phyloP scores from a whole-genome alignment of 2,113 vertebrate species.

The Ursus arctos region DNA sequence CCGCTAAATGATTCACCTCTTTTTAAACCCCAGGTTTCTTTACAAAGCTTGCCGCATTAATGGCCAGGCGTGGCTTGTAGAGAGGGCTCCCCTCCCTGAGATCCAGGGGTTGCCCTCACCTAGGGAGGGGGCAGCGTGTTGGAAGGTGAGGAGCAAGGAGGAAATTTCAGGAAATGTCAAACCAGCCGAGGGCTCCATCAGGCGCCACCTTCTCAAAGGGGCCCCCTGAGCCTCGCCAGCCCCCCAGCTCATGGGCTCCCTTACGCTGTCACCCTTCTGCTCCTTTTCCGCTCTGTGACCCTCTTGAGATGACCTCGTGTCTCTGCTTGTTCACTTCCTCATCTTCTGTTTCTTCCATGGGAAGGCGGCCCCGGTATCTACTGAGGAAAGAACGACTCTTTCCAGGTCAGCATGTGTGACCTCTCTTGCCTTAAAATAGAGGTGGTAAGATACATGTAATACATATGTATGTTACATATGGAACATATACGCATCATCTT shows the following conservation, averaged over 20 bases:
- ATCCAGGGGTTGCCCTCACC: too few species aligned
- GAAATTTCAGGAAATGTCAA: background rate
- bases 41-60: background rate
- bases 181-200: too few species aligned
- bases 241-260: accelerated
- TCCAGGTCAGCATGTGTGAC: background rate
- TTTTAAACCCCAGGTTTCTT: background rate
- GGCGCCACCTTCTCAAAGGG: background rate
- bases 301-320: too few species aligned
- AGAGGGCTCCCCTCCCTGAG: background rate
- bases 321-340: background rate
- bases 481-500: background rate
- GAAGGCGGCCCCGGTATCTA: background rate
- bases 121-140: background rate
- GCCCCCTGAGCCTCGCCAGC: too few species aligned
- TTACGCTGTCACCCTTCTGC: accelerated
- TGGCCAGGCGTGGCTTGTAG: too few species aligned
- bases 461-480: too few species aligned
- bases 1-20: background rate
- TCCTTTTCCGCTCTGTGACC: background rate
- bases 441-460: background rate
- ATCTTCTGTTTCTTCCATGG: background rate
- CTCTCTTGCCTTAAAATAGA: background rate
- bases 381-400: background rate
- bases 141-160: background rate